Conservation (phyloP, 2,113 vertebrate genomes). For the Epinephelus cyanopodus region DNA sequence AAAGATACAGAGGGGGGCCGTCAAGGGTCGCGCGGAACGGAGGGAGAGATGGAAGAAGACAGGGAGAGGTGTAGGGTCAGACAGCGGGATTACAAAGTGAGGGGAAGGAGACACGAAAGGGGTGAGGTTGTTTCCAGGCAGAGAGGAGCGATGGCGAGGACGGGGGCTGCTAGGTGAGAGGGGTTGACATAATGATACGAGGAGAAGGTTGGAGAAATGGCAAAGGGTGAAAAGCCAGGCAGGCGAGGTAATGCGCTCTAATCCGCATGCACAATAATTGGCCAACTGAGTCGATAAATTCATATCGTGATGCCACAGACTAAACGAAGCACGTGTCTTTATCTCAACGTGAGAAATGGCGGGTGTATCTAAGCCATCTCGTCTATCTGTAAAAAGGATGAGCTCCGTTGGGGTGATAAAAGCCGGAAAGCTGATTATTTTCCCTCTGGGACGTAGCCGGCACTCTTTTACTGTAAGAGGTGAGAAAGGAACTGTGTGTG, state of each 20-base stretch:
- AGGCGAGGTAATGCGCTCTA: conserved; percentile 15
- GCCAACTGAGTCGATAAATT: conserved; percentile 46
- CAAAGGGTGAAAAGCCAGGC: conserved; percentile 11
- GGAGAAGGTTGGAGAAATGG: conserved; percentile 11
- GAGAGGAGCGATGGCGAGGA: conserved; percentile 10
- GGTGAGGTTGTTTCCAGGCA: conserved; percentile 15
- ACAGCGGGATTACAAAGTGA: conserved; percentile 50
- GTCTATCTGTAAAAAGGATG: conserved; percentile 43
- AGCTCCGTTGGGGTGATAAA: conserved; percentile 58
- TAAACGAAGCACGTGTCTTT: conserved; percentile 25
- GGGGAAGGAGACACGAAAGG: neutral
- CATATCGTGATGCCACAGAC: conserved; percentile 13
- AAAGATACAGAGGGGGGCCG: conserved; percentile 9
- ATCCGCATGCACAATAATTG: conserved; percentile 52
- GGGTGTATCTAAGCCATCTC: conserved; percentile 32
- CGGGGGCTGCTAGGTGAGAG: neutral
- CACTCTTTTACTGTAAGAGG: conserved; percentile 52
- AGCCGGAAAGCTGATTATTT: conserved; percentile 56
- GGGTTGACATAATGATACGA: conserved; percentile 29
- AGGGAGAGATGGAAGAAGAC: conserved; percentile 1
- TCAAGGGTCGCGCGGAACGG: conserved; percentile 3
- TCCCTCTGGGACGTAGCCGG: conserved; percentile 35
- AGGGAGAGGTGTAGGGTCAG: conserved; percentile 43
- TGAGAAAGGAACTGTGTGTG: conserved; percentile 36
- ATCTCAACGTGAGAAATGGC: conserved; percentile 32